These are phyloP conservation scores for Luscinia megarhynchos DNA, from an alignment of 2,797 vertebrate species.

Conservation along the genomic window DNA sequence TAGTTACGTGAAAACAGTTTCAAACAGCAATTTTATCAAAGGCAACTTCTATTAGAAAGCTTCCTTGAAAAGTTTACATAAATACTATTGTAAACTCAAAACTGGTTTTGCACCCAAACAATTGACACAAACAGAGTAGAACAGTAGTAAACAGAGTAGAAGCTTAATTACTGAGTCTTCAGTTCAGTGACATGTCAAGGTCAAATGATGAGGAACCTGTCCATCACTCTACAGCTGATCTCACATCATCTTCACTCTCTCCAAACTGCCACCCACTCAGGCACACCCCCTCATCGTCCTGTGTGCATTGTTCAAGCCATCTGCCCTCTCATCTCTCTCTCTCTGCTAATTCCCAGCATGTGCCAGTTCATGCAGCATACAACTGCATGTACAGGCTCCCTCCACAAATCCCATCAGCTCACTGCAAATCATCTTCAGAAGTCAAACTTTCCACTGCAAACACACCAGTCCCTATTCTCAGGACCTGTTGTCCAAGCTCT, in stretches of 20 bases:
- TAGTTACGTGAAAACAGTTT: too few relatives aligned
- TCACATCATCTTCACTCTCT: not conserved
- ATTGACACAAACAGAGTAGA: not conserved
- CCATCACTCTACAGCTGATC: not conserved
- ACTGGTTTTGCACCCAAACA: not conserved
- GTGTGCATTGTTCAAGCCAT: not conserved
- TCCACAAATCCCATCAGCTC: not conserved
- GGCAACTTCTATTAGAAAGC: not conserved
- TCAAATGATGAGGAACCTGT: not conserved
- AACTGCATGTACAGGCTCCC: not conserved
- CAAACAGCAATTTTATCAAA: too few relatives aligned
- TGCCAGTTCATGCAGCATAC: not conserved
- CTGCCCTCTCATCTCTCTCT: not conserved
- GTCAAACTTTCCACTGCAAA: not conserved
- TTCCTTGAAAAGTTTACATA: not conserved
- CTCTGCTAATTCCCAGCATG: not conserved
- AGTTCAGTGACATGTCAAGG: not conserved
- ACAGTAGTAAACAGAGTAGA: not conserved
- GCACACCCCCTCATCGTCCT: not conserved
- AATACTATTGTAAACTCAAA: not conserved
- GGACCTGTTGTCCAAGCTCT: not conserved
- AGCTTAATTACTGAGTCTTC: not conserved
- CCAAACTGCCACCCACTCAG: not conserved
- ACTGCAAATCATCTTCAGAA: not conserved
- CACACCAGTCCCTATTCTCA: not conserved